Evolutionary conservation across 2,888 invertebrate genomes (phyloP).

Genomic region (Parochlus steinenii): DNA sequence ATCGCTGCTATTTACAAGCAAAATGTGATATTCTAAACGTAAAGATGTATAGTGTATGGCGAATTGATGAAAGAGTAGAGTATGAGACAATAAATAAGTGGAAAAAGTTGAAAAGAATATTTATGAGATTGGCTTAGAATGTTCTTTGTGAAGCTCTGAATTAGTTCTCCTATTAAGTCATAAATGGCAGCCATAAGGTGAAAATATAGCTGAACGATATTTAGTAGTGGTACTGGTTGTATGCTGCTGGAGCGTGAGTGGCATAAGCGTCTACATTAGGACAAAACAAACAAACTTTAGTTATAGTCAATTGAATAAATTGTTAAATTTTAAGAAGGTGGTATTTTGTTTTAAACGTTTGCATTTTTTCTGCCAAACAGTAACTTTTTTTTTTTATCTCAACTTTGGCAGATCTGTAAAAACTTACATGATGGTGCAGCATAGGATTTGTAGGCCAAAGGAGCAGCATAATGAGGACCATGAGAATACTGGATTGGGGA

Average conservation of each 20-base stretch:
- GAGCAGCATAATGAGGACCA: no score
- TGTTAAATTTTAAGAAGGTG: no score
- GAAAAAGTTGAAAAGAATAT: neutral
- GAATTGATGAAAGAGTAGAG: neutral
- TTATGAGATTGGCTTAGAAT: constrained; percentile 1
- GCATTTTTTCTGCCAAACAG: no score
- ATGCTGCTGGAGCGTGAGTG: constrained; percentile 15
- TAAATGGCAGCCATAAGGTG: constrained; percentile 12
- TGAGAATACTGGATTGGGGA: constrained; percentile 13
- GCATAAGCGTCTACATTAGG: constrained; percentile 17
- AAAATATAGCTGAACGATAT: no score
- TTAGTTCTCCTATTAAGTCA: constrained; percentile 1
- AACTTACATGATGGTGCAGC: no score
- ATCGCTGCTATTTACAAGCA: constrained; percentile 7
- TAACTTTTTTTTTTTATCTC: no score
- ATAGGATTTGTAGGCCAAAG: no score
- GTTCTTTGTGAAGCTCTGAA: constrained; percentile 5
- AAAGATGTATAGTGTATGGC: neutral
- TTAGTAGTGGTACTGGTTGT: no score
- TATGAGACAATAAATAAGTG: neutral
- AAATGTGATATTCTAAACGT: neutral
- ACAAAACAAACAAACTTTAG: no score
- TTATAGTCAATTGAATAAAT: no score
- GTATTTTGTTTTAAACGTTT: no score
- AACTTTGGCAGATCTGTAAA: no score